Conservation (phyloP, 2,888 invertebrate genomes). For the Aleiodes alternator region DNA sequence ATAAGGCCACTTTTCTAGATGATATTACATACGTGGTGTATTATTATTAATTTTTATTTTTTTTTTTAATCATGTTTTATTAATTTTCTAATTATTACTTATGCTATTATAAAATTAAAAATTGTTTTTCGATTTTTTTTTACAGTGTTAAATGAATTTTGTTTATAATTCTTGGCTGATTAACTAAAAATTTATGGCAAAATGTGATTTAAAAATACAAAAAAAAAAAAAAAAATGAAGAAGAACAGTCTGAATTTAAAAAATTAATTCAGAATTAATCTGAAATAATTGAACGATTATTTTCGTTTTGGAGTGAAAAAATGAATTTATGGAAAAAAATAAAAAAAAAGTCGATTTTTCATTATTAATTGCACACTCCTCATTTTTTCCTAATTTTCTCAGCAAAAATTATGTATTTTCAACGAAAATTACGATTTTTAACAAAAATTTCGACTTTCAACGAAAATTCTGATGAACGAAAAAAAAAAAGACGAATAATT, state of each 20-base stretch:
- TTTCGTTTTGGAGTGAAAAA: too few species aligned
- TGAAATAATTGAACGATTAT: too few species aligned
- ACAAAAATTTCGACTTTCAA: too few species aligned
- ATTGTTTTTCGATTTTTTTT: not conserved
- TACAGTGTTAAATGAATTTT: not conserved
- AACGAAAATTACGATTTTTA: not conserved
- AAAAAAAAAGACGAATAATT: constrained; percentile 1
- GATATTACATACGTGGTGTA: constrained; percentile 43
- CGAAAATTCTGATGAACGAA: not conserved
- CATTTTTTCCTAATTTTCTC: constrained; percentile 7
- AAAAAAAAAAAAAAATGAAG: not conserved
- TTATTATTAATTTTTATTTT: constrained; percentile 30
- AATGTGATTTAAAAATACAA: not conserved
- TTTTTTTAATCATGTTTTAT: not conserved
- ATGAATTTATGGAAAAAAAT: too few species aligned
- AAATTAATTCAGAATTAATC: too few species aligned
- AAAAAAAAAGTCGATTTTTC: not conserved
- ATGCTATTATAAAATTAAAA: constrained; percentile 35
- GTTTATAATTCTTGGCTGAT: not conserved
- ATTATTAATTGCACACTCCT: constrained; percentile 24
- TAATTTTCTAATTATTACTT: constrained; percentile 22
- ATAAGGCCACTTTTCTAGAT: constrained; percentile 59
- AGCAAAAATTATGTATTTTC: constrained; percentile 2
- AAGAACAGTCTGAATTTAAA: too few species aligned
- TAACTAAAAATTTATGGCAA: constrained; percentile 24